Conservation (phyloP, 2,797 vertebrate genomes). For the Coendou prehensilis region DNA sequence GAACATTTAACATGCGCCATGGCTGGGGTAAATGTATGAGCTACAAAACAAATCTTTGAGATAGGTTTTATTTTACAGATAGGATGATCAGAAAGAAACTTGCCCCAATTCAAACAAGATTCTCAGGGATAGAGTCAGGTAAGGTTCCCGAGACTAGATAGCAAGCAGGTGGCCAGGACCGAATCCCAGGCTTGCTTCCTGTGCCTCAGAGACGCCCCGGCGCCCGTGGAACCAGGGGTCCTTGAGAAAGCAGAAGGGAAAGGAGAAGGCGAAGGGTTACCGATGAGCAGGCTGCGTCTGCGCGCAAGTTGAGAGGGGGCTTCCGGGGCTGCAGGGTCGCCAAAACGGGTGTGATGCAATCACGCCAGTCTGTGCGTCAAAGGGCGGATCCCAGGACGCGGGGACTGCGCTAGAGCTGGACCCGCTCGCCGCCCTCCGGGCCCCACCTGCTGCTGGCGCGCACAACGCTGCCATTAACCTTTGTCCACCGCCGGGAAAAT, state of each 20-base stretch:
- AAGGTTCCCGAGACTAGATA: not conserved
- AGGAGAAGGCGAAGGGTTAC: not conserved
- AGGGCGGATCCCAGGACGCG: constrained; percentile 77
- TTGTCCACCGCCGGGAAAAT: not conserved
- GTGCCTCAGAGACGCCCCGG: not conserved
- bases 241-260: not conserved
- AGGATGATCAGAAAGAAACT: not conserved
- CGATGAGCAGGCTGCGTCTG: not conserved
- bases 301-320: not conserved
- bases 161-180: not conserved
- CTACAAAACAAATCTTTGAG: not conserved
- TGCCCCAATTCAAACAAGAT: not conserved
- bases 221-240: not conserved
- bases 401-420: constrained; percentile 55
- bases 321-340: constrained; percentile 60
- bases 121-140: not conserved
- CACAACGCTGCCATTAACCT: not conserved
- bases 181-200: not conserved
- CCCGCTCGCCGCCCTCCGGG: not conserved
- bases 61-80: not conserved
- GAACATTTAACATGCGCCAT: not conserved
- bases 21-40: not conserved
- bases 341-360: constrained; percentile 71
- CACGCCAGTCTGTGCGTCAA: constrained; percentile 84
- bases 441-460: not conserved